A percentile compares a stretch with the other conserved stretches of the same genome.
phyloP scores from a whole-genome alignment of 2,113 vertebrate genomes.

The Eublepharis macularius region DNA sequence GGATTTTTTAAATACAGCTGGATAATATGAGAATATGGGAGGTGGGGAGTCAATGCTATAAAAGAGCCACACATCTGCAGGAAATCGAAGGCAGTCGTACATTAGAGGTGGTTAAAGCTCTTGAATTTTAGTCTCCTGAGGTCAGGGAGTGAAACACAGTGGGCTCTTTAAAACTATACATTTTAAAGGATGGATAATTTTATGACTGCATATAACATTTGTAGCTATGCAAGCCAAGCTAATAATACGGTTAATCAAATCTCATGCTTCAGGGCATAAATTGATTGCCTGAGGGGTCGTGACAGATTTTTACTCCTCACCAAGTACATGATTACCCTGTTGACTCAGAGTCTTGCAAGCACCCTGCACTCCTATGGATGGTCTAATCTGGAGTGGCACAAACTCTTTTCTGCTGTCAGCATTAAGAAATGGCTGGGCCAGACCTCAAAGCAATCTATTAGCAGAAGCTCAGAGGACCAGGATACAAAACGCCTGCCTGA shows the following conservation, averaged over 20 bases:
- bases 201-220: constrained; percentile 58
- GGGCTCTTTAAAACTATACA: background rate
- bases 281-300: constrained; percentile 53
- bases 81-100: constrained; percentile 28
- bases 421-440: background rate
- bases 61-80: constrained; percentile 44
- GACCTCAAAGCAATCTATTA: background rate
- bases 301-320: constrained; percentile 46
- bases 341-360: constrained; percentile 45
- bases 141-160: constrained; percentile 32
- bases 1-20: constrained; percentile 7
- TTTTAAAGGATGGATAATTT: constrained; percentile 54
- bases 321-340: constrained; percentile 53
- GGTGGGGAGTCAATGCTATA: background rate
- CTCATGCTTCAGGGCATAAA: constrained; percentile 62
- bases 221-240: constrained; percentile 53
- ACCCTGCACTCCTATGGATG: constrained; percentile 23
- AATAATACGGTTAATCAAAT: constrained; percentile 61
- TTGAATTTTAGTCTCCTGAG: constrained; percentile 21
- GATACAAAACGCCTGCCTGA: background rate
- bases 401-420: background rate
- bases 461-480: background rate
- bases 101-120: accelerated
- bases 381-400: constrained; percentile 36
- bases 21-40: constrained; percentile 25